These are phyloP conservation scores for Acanthis flammea DNA, from an alignment of 2,797 vertebrate genomes.

Conservation along the genomic window DNA sequence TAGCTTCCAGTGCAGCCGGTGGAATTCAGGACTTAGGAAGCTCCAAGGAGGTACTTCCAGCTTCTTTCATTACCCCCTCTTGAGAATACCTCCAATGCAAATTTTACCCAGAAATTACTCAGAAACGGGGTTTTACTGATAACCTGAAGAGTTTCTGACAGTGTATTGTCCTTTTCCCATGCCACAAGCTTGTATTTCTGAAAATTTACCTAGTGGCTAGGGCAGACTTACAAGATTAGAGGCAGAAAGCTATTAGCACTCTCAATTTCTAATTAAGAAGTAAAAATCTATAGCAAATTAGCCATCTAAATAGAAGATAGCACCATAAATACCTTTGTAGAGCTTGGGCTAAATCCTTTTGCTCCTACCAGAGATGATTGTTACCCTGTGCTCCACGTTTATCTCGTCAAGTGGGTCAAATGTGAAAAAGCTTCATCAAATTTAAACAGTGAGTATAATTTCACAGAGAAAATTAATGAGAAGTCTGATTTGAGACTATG, in stretches of 20 bases:
- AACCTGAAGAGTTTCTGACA: neutral
- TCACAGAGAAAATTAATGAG: constrained; percentile 24
- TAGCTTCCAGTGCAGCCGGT: neutral
- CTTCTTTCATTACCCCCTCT: neutral
- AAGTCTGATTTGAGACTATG: neutral
- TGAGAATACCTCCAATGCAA: neutral
- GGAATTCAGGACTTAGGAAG: neutral
- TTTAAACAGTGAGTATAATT: constrained; percentile 14
- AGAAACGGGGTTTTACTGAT: neutral
- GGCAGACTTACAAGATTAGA: constrained; percentile 2
- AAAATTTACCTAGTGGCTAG: neutral
- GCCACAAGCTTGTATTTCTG: neutral
- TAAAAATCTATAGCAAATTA: constrained; percentile 63
- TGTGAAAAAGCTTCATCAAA: neutral
- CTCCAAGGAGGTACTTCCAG: neutral
- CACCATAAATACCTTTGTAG: constrained; percentile 33
- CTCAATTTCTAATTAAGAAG: constrained; percentile 61
- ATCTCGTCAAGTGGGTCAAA: constrained; percentile 2
- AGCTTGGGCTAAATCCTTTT: constrained; percentile 42
- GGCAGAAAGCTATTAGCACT: constrained; percentile 49
- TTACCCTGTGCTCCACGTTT: neutral
- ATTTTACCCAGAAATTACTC: neutral
- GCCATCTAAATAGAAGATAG: constrained; percentile 33
- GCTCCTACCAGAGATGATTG: neutral
- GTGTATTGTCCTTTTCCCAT: neutral